Evolutionary conservation across 2,113 vertebrate species (phyloP), one percentile per base, ranked within the genome.

Genomic region (Sinocyclocheilus grahami): DNA sequence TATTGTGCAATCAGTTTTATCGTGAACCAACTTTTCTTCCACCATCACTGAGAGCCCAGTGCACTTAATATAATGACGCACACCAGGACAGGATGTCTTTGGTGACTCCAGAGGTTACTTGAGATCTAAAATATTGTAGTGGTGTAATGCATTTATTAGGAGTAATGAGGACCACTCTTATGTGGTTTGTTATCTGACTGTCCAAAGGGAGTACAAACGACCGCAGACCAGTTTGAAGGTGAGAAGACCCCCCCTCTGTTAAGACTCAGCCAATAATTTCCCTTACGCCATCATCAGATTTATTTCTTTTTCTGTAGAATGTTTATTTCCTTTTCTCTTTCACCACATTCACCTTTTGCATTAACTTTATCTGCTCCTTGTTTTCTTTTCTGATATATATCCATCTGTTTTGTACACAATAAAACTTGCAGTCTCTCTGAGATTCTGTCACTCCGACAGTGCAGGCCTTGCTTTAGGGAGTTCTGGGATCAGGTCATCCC

Each of bases 401-500:
- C 60, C n/a, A 46, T 81, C 60, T 18, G 11, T 27, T 27, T 48
- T 82, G 14, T 30, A 55, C 30, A 62, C 30, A n/a, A 14, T 42
- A 20, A 79, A 62, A 62, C n/a, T 14, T 60, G 10, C 9, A 16
- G 81, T n/a, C 7, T 24, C 24, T 78, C 42, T 37, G 33, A 85
- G 67, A 27, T 24, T 48, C 51, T 74, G 48, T 77, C 16, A 82
- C 67, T 69, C 55, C 53, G 42, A 80, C 78, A 75, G 79, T 75
- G 11, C 30, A 39, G 58, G 55, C 55, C 51, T 86, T 86, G 18
- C 53, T 84, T 79, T 46, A 37, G 85, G 85, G 62, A 84, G 60
- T 37, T 84, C 55, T 24, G 48, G 62, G 24, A 65, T 86, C 78
- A 18, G 5, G 80, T 48, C 37, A 65, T 51, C 58, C 46, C 18